Evolutionary conservation across 2,888 invertebrate species (phyloP).

Genomic region (Epirrita christyi): DNA sequence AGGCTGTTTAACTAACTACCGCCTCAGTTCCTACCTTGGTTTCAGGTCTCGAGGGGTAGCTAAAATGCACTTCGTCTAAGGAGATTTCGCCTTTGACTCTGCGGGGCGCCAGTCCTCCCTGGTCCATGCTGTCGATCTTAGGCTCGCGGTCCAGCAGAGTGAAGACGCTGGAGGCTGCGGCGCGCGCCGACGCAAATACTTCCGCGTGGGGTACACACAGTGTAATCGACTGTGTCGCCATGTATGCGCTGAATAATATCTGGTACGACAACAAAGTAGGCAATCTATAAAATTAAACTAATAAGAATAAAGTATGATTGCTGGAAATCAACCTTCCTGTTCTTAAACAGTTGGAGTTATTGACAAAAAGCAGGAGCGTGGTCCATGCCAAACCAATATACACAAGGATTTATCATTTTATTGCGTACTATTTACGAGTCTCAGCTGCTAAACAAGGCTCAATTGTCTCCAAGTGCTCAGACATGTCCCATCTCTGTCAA

Average conservation of each 20-base stretch:
- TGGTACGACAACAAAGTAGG: conserved; percentile 44
- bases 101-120: conserved; percentile 85
- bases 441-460: conserved; percentile 82
- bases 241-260: conserved; percentile 90
- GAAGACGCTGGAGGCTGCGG: conserved; percentile 90
- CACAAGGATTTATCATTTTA: conserved; percentile 12
- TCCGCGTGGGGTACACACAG: conserved; percentile 90
- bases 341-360: not conserved
- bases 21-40: too few relatives aligned
- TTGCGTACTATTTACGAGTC: conserved; percentile 15
- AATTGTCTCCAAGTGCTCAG: conserved; percentile 25
- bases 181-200: conserved; percentile 89
- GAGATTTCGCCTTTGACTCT: conserved; percentile 87
- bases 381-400: conserved; percentile 3
- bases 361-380: not conserved
- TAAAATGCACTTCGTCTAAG: conserved; percentile 89
- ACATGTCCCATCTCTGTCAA: conserved; percentile 10
- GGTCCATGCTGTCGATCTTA: conserved; percentile 87
- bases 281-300: too few relatives aligned
- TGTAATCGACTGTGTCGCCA: conserved; percentile 91
- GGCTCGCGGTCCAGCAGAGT: conserved; percentile 89
- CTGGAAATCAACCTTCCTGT: not conserved
- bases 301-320: too few relatives aligned
- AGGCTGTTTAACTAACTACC: too few relatives aligned
- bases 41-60: conserved; percentile 91